phyloP scores from a whole-genome alignment of 2,113 vertebrate genomes.

The Dipodomys merriami region DNA sequence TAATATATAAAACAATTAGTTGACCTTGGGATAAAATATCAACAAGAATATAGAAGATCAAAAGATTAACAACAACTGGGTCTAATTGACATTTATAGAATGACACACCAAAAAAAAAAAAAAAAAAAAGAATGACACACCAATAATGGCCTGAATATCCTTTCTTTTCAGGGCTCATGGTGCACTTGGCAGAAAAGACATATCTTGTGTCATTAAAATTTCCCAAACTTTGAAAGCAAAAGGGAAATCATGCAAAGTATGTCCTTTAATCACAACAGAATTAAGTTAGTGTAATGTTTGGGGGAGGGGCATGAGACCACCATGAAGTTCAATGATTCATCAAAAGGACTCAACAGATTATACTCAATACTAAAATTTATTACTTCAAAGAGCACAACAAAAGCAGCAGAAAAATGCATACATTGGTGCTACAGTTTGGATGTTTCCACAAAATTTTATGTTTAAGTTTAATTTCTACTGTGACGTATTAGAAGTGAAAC shows the following conservation, averaged over 20 bases:
- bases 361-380: constrained; percentile 4
- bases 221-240: not conserved
- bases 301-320: not conserved
- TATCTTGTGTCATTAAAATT: constrained; percentile 34
- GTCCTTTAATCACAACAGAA: constrained; percentile 35
- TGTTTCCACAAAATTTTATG: not conserved
- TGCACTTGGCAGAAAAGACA: constrained; percentile 15
- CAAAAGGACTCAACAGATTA: constrained; percentile 36
- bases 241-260: not conserved
- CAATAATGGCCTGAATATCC: not conserved
- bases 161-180: constrained; percentile 27
- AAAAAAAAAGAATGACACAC: constrained; percentile 4
- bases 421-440: not conserved
- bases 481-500: not conserved
- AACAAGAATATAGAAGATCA: not conserved
- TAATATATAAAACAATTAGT: not conserved
- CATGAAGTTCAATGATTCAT: constrained; percentile 6
- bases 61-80: not conserved
- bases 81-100: not conserved
- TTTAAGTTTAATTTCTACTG: not conserved
- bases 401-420: constrained; percentile 34
- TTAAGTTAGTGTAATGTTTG: constrained; percentile 53
- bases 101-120: not conserved
- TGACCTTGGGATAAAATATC: not conserved
- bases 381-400: constrained; percentile 24